Base-by-base conservation (phyloP, 2,888 invertebrate species). In the Tetheella fluctuosa region DNA sequence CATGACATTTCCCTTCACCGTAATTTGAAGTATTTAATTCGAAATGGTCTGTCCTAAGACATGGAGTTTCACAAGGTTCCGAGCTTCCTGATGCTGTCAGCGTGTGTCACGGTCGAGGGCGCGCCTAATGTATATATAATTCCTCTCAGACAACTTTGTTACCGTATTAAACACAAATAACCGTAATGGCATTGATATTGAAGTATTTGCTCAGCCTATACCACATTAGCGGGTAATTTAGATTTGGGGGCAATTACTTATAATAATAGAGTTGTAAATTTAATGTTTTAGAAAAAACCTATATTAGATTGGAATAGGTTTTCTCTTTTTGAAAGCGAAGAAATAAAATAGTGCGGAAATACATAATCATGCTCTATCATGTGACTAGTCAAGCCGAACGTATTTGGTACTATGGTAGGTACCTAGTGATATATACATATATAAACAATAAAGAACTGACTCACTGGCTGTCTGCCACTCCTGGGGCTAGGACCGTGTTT, bases 101-200 rank as follows among this genome's bases (percentile, higher is more conserved):
- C 39, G 59, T 59, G 70, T n/a, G 39, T 59, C 54, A 69, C 64
- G 76, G 66, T 70, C 53, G 61, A 59, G 30, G 64, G 64, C 63
- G 59, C 66, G 52, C 54, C 67, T 73, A 66, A 76, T 76, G 70
- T 57, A 64, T 62, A 68, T 76, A 76, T 76, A 76, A 76, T 76
- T 68, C 63, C 54, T 71, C 64, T 69, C 68, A 54, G 30, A 62
- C 62, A 62, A 37, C 15, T 55, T 34, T 23, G 30, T 74, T 68
- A 60, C 52, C 15, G 48, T 59, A 58, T 60, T 70, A 68, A 65
- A 68, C 64, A 62, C 20, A 17, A 20, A 10, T 48, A 48, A 55
- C 20, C 23, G 55, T 55, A 37, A 55, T 37, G 12, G 34, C 15
- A 17, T 54, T 25, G 23, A 55, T 34, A 55, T 34, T 34, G 13